Conservation (phyloP, 2,888 invertebrate genomes). For the Cremastinae sp. region DNA sequence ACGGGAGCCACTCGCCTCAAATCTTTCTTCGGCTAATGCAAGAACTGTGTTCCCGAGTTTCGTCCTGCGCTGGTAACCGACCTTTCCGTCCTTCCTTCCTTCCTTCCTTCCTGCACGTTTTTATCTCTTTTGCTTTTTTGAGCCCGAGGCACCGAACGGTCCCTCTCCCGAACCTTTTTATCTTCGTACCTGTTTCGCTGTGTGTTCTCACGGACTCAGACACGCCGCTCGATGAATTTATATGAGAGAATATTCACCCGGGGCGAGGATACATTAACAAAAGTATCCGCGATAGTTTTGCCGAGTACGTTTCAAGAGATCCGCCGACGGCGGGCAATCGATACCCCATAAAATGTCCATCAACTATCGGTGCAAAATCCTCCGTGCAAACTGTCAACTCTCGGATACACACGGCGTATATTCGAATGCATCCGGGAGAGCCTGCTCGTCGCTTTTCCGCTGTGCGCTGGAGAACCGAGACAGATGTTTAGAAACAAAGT, state of each 20-base stretch:
- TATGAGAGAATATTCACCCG: slow-evolving; percentile 43
- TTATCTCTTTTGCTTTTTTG: no score
- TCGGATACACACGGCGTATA: neutral
- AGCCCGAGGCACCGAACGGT: no score
- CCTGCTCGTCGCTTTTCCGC: slow-evolving; percentile 39
- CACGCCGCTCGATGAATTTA: slow-evolving; percentile 24
- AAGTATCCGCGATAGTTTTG: neutral
- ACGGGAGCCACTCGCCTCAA: slow-evolving; percentile 69
- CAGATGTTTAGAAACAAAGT: slow-evolving; percentile 59
- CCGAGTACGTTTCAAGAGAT: no score
- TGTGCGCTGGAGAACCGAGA: slow-evolving; percentile 50
- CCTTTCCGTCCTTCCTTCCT: no score
- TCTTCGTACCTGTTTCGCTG: neutral
- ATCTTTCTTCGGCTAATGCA: slow-evolving; percentile 79
- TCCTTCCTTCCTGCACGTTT: no score
- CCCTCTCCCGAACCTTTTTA: no score
- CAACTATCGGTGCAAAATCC: neutral
- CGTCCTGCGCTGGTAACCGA: slow-evolving; percentile 57
- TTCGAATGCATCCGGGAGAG: slow-evolving; percentile 29
- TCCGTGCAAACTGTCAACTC: slow-evolving; percentile 1
- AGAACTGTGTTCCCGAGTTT: slow-evolving; percentile 76
- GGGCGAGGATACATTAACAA: slow-evolving; percentile 8
- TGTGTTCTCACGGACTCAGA: slow-evolving; percentile 13
- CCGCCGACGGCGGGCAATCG: no score
- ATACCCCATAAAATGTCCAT: neutral